Conservation (phyloP, 2,888 invertebrate genomes). For the Hypomecis atomaria region DNA sequence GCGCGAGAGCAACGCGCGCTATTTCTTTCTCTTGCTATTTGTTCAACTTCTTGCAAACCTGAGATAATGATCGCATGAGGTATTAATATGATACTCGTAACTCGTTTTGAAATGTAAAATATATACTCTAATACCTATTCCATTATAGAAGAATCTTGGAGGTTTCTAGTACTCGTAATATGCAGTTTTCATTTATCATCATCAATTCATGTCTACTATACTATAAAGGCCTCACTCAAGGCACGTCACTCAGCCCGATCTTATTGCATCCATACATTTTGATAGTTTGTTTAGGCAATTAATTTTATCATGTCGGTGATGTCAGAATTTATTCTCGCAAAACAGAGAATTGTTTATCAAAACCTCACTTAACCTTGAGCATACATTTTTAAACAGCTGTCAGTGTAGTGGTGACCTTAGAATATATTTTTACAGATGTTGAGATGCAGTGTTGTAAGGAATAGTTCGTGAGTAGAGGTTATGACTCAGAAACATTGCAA, state of each 20-base stretch:
- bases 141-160: neutral
- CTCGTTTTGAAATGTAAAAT: constrained; percentile 34
- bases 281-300: neutral
- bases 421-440: constrained; percentile 45
- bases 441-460: constrained; percentile 26
- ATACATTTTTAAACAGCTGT: constrained; percentile 27
- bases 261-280: neutral
- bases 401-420: constrained; percentile 34
- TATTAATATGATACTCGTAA: constrained; percentile 30
- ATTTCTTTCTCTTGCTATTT: constrained; percentile 46
- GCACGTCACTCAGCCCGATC: neutral
- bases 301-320: constrained; percentile 11
- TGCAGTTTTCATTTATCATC: too few species aligned
- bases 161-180: too few species aligned
- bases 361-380: constrained; percentile 31
- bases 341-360: constrained; percentile 18
- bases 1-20: constrained; percentile 49
- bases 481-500: constrained; percentile 34
- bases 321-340: constrained; percentile 16
- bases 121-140: constrained; percentile 4
- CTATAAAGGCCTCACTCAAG: too few species aligned
- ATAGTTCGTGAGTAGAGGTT: neutral
- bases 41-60: constrained; percentile 7
- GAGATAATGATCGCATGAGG: constrained; percentile 32
- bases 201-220: too few species aligned